Base-by-base conservation (phyloP, 2,113 vertebrate species). In the Chloropsis cyanopogon region DNA sequence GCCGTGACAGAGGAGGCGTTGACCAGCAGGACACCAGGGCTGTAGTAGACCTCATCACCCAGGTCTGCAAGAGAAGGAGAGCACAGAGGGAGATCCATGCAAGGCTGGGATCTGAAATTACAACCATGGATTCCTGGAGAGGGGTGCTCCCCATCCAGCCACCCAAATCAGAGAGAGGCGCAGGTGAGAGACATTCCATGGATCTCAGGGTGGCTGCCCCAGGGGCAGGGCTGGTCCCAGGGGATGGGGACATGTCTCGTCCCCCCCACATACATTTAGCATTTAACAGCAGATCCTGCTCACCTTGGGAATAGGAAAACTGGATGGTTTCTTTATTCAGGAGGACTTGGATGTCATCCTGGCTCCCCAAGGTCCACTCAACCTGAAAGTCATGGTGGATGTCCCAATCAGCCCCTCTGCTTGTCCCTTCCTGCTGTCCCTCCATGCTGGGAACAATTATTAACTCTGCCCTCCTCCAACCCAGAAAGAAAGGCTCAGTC, bases 281-380 rank as follows among this genome's bases (percentile, higher is more conserved):
- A 17, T 41, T 49, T 83, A 86, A 52, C 26, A 69, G 26, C n/a
- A 66, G 6, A 28, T 35, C 28, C 50, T 39, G 6, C 88, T 96
- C 35, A 97, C 96, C 94, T 94, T 75, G 54, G 16, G 94, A 94
- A 61, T 93, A 93, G 52, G 86, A 92, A 90, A 95, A 97, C 22
- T 39, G 86, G 33, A 95, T 10, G 25, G 71, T 54, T 88, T 93
- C 0, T 0, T 88, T 21, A 14, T 96, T 96, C 71, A 97, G 72
- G 47, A 96, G 80, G 41, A 97, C 35, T 22, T 90, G 90, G 71
- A 96, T 83, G n/a, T 94, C 80, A 82, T 63, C 60, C 19, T 66
- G 50, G 19, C 26, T 95, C 29, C 86, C 68, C 88, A 96, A 23
- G 52, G 42, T 83, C 95, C 96, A 97, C 50, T 96, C 86, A 76